These are phyloP conservation scores for Oophaga pumilio DNA, from an alignment of 2,113 vertebrate genomes.

Conservation along the genomic window DNA sequence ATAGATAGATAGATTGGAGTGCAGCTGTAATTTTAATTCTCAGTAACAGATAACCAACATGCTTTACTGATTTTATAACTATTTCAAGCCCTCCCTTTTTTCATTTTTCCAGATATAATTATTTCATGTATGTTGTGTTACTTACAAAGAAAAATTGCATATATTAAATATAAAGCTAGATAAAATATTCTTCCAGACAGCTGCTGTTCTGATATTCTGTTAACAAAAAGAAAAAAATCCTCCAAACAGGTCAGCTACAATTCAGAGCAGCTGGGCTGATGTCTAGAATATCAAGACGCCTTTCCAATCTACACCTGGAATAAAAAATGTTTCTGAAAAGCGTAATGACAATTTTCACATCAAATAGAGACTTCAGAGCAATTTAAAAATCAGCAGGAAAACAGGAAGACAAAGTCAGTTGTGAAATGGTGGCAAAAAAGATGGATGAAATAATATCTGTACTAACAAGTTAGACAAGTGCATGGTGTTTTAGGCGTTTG, in stretches of 20 bases:
- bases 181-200: conserved; percentile 20
- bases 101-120: neutral
- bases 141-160: neutral
- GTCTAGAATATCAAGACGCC: conserved; percentile 6
- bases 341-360: conserved; percentile 56
- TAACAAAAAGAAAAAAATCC: neutral
- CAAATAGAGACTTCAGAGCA: conserved; percentile 47
- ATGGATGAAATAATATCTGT: conserved; percentile 23
- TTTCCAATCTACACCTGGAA: conserved; percentile 55
- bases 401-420: conserved; percentile 42
- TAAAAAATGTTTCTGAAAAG: conserved; percentile 24
- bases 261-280: conserved; percentile 38
- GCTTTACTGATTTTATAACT: too few relatives aligned
- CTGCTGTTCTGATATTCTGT: conserved; percentile 35
- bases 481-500: neutral
- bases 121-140: neutral
- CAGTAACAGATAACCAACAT: too few relatives aligned
- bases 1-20: conserved; percentile 7
- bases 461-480: conserved; percentile 6
- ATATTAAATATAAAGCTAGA: neutral
- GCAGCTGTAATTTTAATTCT: too few relatives aligned
- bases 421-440: conserved; percentile 16
- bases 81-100: neutral
- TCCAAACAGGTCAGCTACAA: conserved; percentile 46
- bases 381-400: conserved; percentile 54